Evolutionary conservation across 2,113 vertebrate species (phyloP).

Genomic region (Otolemur garnettii): DNA sequence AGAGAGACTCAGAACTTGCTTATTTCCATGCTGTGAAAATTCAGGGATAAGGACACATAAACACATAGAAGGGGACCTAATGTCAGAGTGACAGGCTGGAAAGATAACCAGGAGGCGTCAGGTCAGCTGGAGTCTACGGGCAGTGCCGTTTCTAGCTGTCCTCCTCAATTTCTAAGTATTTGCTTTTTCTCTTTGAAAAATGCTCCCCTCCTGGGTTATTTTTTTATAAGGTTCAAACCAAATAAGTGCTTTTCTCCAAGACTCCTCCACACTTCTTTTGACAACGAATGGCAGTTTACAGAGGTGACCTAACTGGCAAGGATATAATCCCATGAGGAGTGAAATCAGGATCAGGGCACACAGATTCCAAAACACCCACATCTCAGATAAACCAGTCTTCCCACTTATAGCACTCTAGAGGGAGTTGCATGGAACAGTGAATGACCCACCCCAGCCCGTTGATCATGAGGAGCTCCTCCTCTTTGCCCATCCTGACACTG

Average conservation of each 20-base stretch:
- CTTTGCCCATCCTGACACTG: constrained; percentile 98
- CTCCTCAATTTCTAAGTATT: background rate
- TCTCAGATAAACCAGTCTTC: too few relatives aligned
- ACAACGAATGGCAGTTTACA: background rate
- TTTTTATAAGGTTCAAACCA: constrained; percentile 4
- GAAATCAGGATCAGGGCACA: background rate
- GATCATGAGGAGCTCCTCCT: constrained; percentile 99
- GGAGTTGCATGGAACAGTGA: accelerated
- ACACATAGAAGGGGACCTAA: background rate
- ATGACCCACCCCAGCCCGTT: constrained; percentile 94
- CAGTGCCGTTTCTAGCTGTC: background rate
- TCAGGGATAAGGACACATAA: background rate
- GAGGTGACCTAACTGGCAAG: background rate
- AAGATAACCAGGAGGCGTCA: background rate
- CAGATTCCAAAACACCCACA: background rate
- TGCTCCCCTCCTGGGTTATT: background rate
- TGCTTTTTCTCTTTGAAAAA: constrained; percentile 8
- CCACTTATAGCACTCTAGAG: background rate
- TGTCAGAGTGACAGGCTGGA: background rate
- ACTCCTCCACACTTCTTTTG: background rate
- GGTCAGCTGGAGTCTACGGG: background rate
- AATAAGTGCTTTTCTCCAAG: background rate
- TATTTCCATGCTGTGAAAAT: background rate
- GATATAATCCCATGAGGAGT: background rate
- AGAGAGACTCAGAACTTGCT: constrained; percentile 10